A percentile compares a stretch with the other conserved stretches of the same genome.
These are phyloP conservation scores for Chrysomallon squamiferum DNA, from an alignment of 1,140 invertebrate species.

Conservation along the genomic window DNA sequence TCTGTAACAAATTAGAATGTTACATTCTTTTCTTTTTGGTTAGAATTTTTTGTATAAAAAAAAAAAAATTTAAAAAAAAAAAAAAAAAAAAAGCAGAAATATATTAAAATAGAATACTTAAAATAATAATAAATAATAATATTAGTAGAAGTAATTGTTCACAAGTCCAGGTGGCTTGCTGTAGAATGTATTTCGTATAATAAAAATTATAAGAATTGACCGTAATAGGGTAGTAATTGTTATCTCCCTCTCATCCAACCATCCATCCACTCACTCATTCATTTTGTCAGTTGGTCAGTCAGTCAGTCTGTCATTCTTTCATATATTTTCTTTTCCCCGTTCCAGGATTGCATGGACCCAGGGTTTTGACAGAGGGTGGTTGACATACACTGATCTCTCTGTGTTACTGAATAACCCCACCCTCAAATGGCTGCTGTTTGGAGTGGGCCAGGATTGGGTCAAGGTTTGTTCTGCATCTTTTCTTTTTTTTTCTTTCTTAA, in stretches of 20 bases:
- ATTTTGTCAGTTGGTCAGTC: neutral
- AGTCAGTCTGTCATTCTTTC: neutral
- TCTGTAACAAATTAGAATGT: neutral
- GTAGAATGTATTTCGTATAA: neutral
- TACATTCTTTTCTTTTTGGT: neutral
- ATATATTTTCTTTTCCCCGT: too few species aligned
- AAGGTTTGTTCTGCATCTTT: constrained; percentile 59
- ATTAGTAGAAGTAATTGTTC: neutral
- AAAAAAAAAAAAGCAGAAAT: too few species aligned
- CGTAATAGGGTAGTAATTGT: neutral
- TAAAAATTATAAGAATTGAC: neutral
- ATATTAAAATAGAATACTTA: too few species aligned
- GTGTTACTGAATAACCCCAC: constrained; percentile 69
- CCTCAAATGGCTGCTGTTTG: constrained; percentile 41
- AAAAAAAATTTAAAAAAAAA: too few species aligned
- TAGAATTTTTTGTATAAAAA: neutral
- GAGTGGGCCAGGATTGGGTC: constrained; percentile 68
- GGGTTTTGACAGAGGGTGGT: constrained; percentile 78
- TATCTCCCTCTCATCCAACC: neutral
- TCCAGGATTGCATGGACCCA: constrained; percentile 65
- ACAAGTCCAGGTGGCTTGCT: neutral
- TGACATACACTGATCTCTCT: constrained; percentile 83
- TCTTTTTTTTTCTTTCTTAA: too few species aligned
- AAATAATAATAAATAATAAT: too few species aligned
- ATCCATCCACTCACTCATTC: neutral